Evolutionary conservation across 2,888 invertebrate species (phyloP), one percentile per base, ranked within the genome.

Genomic region (Campopleginae sp.): DNA sequence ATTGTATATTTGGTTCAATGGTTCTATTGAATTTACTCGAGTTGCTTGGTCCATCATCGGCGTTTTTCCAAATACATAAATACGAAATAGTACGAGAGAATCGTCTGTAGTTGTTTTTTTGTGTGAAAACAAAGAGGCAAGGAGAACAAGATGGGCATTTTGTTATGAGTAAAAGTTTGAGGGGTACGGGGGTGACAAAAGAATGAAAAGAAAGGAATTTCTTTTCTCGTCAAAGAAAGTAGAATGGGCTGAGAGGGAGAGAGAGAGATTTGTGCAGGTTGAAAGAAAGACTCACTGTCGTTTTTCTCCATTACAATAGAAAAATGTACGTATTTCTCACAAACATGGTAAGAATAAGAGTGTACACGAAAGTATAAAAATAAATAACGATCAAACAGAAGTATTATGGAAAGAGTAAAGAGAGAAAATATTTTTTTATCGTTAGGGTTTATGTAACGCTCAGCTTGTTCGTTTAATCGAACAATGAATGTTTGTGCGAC

Each of bases 1-100:
- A 85, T 85, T 84, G 82, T 82, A 85, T 82, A 82, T 70, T 80
- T 61, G 85, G 79, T 87, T 65, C 84, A 79, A 75, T 75, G 72
- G 81, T 87, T 85, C 81, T 58, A 76, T 85, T 85, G 84, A 81
- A 85, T 83, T 82, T 68, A 65, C 71, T 65, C 23, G 23, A 61
- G 23, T 79, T 79, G 54, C 51, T 78, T 51, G 38, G 51, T 27
- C 42, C 68, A 33, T 42, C 66, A n/a, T 58, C 42, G 65, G 72
- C 19, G 19, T n/a, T 8, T 19, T 6, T 31, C n/a, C 19, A 51
- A 33, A 8, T 27, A 19, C 63, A 48, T 75, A 46, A 6, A 58
- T 10, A 46, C 42, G 8, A 17, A 33, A 31, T 1, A 23, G n/a
- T 17, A 7, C 12, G n/a, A 51, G n/a, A 71, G 19, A 71, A 71